Evolutionary conservation across 2,113 vertebrate genomes (phyloP), one percentile per base, ranked within the genome.

Genomic region (Rhizomys pruinosus): DNA sequence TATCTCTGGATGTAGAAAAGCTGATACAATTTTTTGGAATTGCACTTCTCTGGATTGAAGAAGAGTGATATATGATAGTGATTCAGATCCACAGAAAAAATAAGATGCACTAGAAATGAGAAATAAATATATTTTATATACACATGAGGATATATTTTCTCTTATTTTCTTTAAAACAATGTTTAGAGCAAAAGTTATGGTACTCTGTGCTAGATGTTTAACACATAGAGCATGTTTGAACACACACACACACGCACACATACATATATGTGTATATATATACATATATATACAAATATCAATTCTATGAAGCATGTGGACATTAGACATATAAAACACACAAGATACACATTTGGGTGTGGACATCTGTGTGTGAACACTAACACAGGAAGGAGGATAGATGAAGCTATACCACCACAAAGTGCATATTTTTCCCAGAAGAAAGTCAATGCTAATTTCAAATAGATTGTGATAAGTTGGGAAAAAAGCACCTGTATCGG

Each of bases 101-200:
- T 15, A 7, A 81, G 19, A 37, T 15, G 73, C 4, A 25, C 0
- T 23, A 76, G 61, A 59, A 77, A 71, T 1, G 34, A 34, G 5
- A 68, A 63, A 11, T 25, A 32, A 0, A 0, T 59, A 7, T 5
- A 4, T 8, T 55, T 74, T 16, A 17, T 8, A 25, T 1, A n/a
- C n/a, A n/a, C n/a, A 39, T 25, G 20, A 44, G 20, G 2, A 17
- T 0, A 20, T 5, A 27, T 3, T 78, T 84, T 52, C 29, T 57
- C 6, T 80, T 55, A 11, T 55, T 42, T 68, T 84, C 47, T 68
- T 52, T 66, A 77, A 86, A 69, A 63, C 39, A 61, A 32, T 32
- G 9, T 89, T 89, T 37, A 77, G 84, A 94, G 55, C 23, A 92
- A 82, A 84, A 73, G 20, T 37, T 17, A n/a, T 13, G 23, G 11